These are phyloP conservation scores for Apoda limacodes DNA, from an alignment of 2,888 invertebrate genomes.

Conservation along the genomic window DNA sequence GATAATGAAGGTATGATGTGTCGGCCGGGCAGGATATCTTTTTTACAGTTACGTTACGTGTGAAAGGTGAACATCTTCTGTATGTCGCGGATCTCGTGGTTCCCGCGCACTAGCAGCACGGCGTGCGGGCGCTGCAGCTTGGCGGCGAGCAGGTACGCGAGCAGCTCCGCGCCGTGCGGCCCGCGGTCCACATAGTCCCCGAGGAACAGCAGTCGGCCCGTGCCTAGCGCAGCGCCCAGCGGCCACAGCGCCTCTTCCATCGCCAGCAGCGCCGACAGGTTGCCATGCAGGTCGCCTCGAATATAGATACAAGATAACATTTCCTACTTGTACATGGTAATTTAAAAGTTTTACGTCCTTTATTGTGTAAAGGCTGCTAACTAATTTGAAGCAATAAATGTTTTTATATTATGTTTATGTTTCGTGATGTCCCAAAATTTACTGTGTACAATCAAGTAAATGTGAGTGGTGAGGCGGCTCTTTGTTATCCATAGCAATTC, in stretches of 20 bases:
- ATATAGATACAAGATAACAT: no score
- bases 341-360: no score
- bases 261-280: constrained; percentile 73
- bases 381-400: no score
- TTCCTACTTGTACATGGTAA: neutral
- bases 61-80: constrained; percentile 81
- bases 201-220: constrained; percentile 75
- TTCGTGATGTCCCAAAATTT: no score
- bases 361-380: no score
- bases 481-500: no score
- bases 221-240: constrained; percentile 72
- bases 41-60: constrained; percentile 68
- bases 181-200: constrained; percentile 86
- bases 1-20: no score
- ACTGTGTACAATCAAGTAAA: no score
- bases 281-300: constrained; percentile 81
- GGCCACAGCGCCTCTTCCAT: constrained; percentile 80
- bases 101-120: constrained; percentile 75
- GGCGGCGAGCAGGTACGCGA: constrained; percentile 77
- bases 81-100: constrained; percentile 80
- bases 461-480: no score
- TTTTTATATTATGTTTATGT: no score
- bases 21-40: no score
- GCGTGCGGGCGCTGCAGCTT: constrained; percentile 76
- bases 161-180: constrained; percentile 74